Base-by-base conservation (phyloP, 92 coral and sea anemone genomes). In the Bergia sp. region DNA sequence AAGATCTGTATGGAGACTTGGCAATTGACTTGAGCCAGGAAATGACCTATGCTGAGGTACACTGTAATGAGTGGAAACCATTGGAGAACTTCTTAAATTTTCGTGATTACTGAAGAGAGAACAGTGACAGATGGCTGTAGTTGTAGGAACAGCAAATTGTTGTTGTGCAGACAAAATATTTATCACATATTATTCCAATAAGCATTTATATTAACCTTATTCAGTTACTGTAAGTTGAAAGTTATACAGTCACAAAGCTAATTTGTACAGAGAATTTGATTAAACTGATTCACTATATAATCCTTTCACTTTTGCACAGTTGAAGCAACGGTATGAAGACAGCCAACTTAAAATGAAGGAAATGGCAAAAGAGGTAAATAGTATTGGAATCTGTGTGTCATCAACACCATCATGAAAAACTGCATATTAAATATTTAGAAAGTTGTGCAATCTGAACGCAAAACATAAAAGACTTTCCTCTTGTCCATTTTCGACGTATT, bases 1-100 rank as follows among this genome's bases (percentile, higher is more conserved):
- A 90, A 15, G 99, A 97, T 74, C 80, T 97, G 80, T 97, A 97
- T 93, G 99, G 96, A 16, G 98, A 97, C 89, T 88, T 97, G 76
- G 82, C 91, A 36, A 89, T 96, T 50, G 94, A 94, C 85, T 82
- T 91, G 37, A 95, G 85, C 73, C 95, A 97, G 61, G 96, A 97
- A 79, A 90, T 97, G 89, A 91, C 98, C 13, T 97, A 95, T 76
- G 86, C 91, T n/a, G 98, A 97, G 96, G 99, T 96, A 74, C 8
- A 10, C 5, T 7, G 11, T 11, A 10, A 2, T 53, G 9, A 66
- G 29, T 12, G 5, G 44, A 12, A 66, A 1, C 18, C n/a, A 76
- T 76, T 5, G 5, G 50, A 41, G 45, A 0, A 41, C 23, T 39
- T 44, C 23, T 0, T 38, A 8, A 41, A 3, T 39, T n/a, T 16